A percentile compares a stretch with the other conserved stretches of the same genome.
Conservation (phyloP, 2,888 invertebrate genomes). For the Trichogramma dendrolimi region DNA sequence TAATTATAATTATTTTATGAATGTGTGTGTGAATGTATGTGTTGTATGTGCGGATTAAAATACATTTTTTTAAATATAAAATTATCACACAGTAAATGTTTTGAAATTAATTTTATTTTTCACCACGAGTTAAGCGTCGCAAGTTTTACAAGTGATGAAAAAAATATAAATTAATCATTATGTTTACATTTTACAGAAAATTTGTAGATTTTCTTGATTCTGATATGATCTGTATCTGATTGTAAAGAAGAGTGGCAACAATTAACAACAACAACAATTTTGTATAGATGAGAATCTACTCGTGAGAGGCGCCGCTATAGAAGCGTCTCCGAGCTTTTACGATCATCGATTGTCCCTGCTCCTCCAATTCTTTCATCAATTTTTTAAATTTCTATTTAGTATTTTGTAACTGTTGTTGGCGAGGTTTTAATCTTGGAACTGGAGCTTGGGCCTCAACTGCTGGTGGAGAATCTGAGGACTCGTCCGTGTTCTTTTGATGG, state of each 20-base stretch:
- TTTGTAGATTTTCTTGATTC: no score
- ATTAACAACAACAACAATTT: slow-evolving; percentile 83
- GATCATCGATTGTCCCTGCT: slow-evolving; percentile 79
- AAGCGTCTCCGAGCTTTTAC: slow-evolving; percentile 97
- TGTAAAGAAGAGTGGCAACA: slow-evolving; percentile 2
- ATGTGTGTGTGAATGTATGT: no score
- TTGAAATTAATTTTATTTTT: no score
- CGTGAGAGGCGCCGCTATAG: slow-evolving; percentile 98
- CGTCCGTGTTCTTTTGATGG: slow-evolving; percentile 24
- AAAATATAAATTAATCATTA: no score
- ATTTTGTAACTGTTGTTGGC: slow-evolving; percentile 39
- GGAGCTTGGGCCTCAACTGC: slow-evolving; percentile 33
- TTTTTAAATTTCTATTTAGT: slow-evolving; percentile 59
- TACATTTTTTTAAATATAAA: no score
- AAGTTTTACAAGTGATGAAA: no score
- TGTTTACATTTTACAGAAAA: no score
- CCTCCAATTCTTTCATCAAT: slow-evolving; percentile 80
- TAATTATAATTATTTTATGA: no score
- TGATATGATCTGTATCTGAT: no score
- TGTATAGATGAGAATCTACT: slow-evolving; percentile 93
- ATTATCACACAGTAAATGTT: no score
- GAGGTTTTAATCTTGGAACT: slow-evolving; percentile 31
- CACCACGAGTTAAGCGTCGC: no score
- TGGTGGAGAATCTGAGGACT: slow-evolving; percentile 46
- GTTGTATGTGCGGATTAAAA: no score